These are phyloP conservation scores for Panopea generosa DNA, from an alignment of 2,888 invertebrate species.

Conservation along the genomic window DNA sequence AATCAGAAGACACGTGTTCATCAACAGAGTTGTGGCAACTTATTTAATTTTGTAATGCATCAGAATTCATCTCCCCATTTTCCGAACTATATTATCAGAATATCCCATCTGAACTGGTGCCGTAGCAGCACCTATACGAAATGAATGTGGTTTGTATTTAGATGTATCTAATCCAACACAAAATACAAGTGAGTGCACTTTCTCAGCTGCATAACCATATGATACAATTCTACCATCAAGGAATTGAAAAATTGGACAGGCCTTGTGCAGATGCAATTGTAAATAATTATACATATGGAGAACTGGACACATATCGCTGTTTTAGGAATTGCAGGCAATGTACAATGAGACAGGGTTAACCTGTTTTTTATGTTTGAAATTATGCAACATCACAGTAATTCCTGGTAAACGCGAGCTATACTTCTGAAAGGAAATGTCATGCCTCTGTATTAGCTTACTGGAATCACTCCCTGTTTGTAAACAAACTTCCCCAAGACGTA, in stretches of 20 bases:
- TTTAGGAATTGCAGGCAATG: neutral
- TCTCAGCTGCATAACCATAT: neutral
- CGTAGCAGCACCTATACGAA: conserved; percentile 13
- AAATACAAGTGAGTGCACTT: neutral
- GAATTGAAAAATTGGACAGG: neutral
- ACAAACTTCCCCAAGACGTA: conserved; percentile 9
- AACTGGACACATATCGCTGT: neutral
- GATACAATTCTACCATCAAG: neutral
- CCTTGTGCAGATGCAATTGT: neutral
- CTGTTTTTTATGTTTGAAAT: conserved; percentile 24
- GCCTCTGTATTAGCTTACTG: neutral
- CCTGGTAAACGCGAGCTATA: neutral
- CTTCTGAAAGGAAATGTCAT: neutral
- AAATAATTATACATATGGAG: neutral
- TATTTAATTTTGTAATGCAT: conserved; percentile 11
- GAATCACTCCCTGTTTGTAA: neutral
- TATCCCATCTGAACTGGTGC: conserved; percentile 3
- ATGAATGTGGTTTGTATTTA: conserved; percentile 7
- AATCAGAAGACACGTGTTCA: too few species aligned
- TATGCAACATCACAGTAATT: neutral
- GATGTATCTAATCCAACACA: conserved; percentile 13
- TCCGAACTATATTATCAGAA: conserved; percentile 6
- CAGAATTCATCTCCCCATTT: conserved; percentile 8
- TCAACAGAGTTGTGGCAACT: neutral
- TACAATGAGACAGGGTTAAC: conserved; percentile 1